Base-by-base conservation (phyloP, 2,888 invertebrate species). In the Drosophila engyochracea region DNA sequence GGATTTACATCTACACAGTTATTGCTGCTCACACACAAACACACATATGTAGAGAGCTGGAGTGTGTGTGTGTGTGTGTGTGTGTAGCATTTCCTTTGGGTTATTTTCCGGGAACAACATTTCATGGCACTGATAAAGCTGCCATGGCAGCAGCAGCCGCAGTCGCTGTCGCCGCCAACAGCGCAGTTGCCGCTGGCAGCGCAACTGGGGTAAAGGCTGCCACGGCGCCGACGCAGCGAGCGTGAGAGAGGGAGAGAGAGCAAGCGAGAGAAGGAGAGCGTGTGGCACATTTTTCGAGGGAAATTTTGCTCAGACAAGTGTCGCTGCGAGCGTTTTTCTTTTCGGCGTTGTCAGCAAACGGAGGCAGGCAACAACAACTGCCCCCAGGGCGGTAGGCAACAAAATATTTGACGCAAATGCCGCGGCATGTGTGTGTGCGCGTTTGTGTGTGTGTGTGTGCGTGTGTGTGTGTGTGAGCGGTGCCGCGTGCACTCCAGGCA, bases 401-500 rank as follows among this genome's bases (percentile, higher is more conserved):
- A 84, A 82, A 89, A 87, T 85, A 89, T 89, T 86, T 87, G 87
- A 89, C 87, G 87, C 87, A 87, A 88, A 74, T 74, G 84, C 70
- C 63, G 75, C 75, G 70, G 33, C 54, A 41, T 59, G 63, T 19
- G 5, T 52, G 22, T 58, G 68, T 62, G 47, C 51, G 65, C 47
- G 58, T 28, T 70, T 47, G 65, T 35, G 67, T 54, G 75, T 55
- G 57, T 64, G 35, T 65, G 81, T 67, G 76, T 68, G 77, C 0
- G 30, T 31, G 52, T 73, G 81, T 78, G 81, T 62, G 31, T 69
- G 81, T 67, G 77, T 68, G 77, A 77, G 84, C 75, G 76, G 69
- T 90, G 91, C 88, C 91, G 91, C 87, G 91, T 90, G 89, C 87
- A 91, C 83, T 87, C 85, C 76, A 86, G 91, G 91, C 91, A 92